A percentile compares a stretch with the other conserved stretches of the same genome.
These are phyloP conservation scores for Acronicta leporina DNA, from an alignment of 2,888 invertebrate species.

Conservation along the genomic window DNA sequence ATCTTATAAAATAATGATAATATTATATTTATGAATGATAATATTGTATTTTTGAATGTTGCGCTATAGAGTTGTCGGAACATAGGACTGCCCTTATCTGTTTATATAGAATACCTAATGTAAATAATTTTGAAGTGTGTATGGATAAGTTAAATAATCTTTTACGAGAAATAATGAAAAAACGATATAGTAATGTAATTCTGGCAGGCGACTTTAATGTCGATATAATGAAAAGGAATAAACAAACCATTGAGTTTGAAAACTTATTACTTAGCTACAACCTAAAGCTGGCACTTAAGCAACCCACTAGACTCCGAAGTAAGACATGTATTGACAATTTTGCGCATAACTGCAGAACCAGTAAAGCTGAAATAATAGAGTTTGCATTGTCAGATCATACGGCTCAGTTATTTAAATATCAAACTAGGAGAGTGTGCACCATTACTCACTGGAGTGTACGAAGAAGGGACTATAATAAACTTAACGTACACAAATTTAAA, in stretches of 20 bases:
- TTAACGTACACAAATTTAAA: too few species aligned
- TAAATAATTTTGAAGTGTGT: not conserved
- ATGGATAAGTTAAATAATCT: slow-evolving; percentile 7
- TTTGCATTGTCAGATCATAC: not conserved
- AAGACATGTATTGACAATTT: too few species aligned
- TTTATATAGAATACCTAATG: slow-evolving; percentile 9
- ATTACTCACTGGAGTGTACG: slow-evolving; percentile 4
- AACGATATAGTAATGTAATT: slow-evolving; percentile 1
- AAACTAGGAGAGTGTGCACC: not conserved
- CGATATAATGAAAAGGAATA: not conserved
- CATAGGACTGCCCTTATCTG: slow-evolving; percentile 4
- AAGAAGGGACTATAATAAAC: slow-evolving; percentile 4
- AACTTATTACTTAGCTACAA: not conserved
- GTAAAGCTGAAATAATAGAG: not conserved
- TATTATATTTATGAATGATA: too few species aligned
- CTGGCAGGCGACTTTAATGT: not conserved
- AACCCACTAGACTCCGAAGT: too few species aligned
- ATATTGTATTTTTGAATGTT: slow-evolving; percentile 17
- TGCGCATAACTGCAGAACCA: slow-evolving; percentile 2
- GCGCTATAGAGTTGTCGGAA: slow-evolving; percentile 5
- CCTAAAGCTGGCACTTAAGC: too few species aligned
- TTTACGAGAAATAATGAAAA: not conserved
- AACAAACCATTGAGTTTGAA: slow-evolving; percentile 7
- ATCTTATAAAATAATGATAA: too few species aligned
- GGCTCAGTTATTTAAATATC: not conserved